These are phyloP conservation scores for Plebejus melissa DNA, from an alignment of 2,888 invertebrate species.

Conservation along the genomic window DNA sequence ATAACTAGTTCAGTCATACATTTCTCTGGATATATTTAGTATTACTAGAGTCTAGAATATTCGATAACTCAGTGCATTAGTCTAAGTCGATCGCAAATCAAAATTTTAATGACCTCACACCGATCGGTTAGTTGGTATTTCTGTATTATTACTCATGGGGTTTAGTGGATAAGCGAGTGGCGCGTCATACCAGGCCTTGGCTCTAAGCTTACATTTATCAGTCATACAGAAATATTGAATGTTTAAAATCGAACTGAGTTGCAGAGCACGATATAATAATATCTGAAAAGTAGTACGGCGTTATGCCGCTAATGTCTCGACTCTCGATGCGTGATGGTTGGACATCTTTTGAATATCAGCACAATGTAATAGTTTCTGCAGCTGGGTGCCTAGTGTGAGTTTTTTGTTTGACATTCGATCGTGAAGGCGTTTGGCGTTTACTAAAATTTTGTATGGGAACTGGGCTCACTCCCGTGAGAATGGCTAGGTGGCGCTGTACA, in stretches of 20 bases:
- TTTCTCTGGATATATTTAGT: not conserved
- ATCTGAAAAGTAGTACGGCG: no score
- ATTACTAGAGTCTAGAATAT: not conserved
- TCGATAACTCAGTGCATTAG: not conserved
- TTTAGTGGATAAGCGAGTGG: slow-evolving; percentile 30
- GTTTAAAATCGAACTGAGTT: not conserved
- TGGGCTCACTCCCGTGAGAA: no score
- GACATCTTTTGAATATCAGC: no score
- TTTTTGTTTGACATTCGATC: no score
- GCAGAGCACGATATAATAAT: not conserved
- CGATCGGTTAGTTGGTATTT: slow-evolving; percentile 36
- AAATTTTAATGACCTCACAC: slow-evolving; percentile 28
- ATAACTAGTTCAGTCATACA: not conserved
- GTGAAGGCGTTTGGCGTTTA: no score
- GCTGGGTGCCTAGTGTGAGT: no score
- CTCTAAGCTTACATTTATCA: slow-evolving; percentile 29
- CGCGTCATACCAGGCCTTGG: slow-evolving; percentile 41
- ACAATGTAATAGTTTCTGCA: no score
- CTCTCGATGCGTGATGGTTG: no score
- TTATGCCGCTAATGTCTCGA: no score
- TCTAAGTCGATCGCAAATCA: not conserved
- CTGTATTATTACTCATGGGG: slow-evolving; percentile 42
- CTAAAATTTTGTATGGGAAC: no score
- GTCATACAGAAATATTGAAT: slow-evolving; percentile 11
- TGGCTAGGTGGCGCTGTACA: no score